phyloP scores from a whole-genome alignment of 2,113 vertebrate species.

The Mustela lutreola region DNA sequence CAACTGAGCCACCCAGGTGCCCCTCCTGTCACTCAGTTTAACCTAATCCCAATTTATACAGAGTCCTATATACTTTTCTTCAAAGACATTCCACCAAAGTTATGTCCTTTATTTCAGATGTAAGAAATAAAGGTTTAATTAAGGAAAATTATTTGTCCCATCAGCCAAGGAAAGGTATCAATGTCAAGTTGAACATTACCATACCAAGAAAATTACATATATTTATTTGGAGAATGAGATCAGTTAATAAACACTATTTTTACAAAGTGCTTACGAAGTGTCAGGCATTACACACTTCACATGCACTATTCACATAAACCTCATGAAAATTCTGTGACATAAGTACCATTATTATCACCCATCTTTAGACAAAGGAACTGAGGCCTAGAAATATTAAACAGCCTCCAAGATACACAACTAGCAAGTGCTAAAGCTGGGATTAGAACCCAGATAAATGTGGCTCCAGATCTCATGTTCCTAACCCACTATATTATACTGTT shows the following conservation, averaged over 20 bases:
- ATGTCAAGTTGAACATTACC: background rate
- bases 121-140: conserved; percentile 2
- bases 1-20: too few species aligned
- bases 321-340: background rate
- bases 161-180: background rate
- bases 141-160: background rate
- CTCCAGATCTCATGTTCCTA: background rate
- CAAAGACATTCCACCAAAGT: conserved; percentile 25
- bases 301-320: background rate
- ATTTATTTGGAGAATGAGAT: background rate
- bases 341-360: background rate
- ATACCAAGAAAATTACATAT: background rate
- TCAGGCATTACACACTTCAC: background rate
- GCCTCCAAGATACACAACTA: background rate
- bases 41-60: background rate
- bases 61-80: background rate
- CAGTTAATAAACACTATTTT: conserved; percentile 2
- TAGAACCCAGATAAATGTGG: background rate
- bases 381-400: background rate
- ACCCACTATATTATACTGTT: background rate
- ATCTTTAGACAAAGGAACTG: background rate
- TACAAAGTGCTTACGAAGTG: background rate
- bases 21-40: background rate
- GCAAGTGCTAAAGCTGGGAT: background rate
- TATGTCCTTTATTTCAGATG: conserved; percentile 35